phyloP scores from a whole-genome alignment of 2,888 invertebrate genomes.

The Nephrotoma flavescens region DNA sequence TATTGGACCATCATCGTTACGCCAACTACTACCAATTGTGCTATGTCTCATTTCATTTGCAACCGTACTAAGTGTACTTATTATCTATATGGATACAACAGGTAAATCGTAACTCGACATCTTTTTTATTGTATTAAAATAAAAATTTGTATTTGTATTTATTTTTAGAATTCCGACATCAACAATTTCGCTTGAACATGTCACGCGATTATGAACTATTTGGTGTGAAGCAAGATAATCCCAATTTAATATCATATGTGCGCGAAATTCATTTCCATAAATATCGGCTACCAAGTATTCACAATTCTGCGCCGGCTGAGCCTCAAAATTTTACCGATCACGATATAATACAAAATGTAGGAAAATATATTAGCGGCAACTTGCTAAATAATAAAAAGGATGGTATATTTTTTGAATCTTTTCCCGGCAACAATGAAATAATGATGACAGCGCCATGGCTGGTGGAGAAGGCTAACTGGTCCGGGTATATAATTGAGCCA shows the following conservation, averaged over 20 bases:
- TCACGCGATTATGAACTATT: constrained; percentile 61
- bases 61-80: constrained; percentile 61
- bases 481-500: constrained; percentile 59
- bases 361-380: constrained; percentile 25
- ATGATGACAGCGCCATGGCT: constrained; percentile 55
- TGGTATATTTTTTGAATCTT: constrained; percentile 56
- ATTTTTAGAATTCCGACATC: constrained; percentile 46
- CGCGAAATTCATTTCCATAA: constrained; percentile 50
- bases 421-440: constrained; percentile 41
- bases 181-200: constrained; percentile 68
- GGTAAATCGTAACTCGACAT: constrained; percentile 34
- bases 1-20: constrained; percentile 29
- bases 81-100: constrained; percentile 68
- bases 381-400: constrained; percentile 33
- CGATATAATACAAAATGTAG: constrained; percentile 25
- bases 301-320: constrained; percentile 16
- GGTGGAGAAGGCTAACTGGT: constrained; percentile 55
- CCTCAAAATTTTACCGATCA: constrained; percentile 23
- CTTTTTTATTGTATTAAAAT: neutral
- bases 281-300: constrained; percentile 26
- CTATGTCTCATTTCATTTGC: constrained; percentile 65
- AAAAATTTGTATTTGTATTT: neutral
- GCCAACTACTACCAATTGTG: constrained; percentile 47
- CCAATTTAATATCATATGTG: constrained; percentile 58
- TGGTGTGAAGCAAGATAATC: constrained; percentile 59